phyloP scores from a whole-genome alignment of 2,888 invertebrate genomes.

The Drosophila seclusa region DNA sequence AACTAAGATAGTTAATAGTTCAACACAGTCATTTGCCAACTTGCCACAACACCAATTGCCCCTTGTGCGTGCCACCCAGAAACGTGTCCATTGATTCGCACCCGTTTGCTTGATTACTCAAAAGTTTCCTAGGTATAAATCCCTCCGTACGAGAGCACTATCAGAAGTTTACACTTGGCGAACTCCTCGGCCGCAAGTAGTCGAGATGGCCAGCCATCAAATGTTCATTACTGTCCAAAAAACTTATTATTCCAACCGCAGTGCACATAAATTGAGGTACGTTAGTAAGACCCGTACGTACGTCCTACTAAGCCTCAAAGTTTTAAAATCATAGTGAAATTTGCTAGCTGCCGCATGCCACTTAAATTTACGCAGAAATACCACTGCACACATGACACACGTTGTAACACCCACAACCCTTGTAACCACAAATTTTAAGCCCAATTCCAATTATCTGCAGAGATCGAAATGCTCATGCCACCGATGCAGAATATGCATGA shows the following conservation, averaged over 20 bases:
- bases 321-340: conserved; percentile 77
- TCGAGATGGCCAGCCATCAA: conserved; percentile 41
- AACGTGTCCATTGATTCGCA: conserved; percentile 17
- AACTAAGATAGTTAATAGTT: conserved; percentile 5
- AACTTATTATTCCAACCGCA: conserved; percentile 58
- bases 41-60: background rate
- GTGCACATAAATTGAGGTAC: conserved; percentile 27
- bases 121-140: conserved; percentile 12
- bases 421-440: conserved; percentile 77
- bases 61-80: background rate
- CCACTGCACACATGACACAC: conserved; percentile 21
- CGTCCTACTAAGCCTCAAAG: conserved; percentile 63
- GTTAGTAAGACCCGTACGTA: conserved; percentile 10
- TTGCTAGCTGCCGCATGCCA: conserved; percentile 73
- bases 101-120: conserved; percentile 36
- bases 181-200: conserved; percentile 31
- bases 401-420: conserved; percentile 37
- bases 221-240: conserved; percentile 40
- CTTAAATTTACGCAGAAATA: conserved; percentile 68
- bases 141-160: conserved; percentile 16
- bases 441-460: conserved; percentile 77
- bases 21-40: background rate
- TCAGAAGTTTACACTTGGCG: conserved; percentile 39
- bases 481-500: conserved; percentile 55
- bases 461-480: conserved; percentile 63